Base-by-base conservation (phyloP, 2,113 vertebrate genomes). In the Halichoeres trimaculatus region DNA sequence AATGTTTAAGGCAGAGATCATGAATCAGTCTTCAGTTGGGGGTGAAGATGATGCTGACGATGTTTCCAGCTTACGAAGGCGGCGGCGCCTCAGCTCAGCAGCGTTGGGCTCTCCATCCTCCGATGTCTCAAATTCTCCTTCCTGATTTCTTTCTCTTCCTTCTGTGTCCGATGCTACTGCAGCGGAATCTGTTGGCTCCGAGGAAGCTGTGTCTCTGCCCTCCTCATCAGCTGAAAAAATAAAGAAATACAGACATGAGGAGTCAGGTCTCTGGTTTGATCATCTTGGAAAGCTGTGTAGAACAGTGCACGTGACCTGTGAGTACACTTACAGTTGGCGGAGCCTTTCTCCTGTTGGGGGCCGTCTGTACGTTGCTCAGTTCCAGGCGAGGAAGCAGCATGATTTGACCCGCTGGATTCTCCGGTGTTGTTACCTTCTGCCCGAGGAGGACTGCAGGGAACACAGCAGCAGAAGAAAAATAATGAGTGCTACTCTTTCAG, bases 51-150 rank as follows among this genome's bases (percentile, higher is more conserved):
- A 47, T 0, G 88, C 26, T 0, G 88, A 43, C 0, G 87, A 66
- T 2, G 85, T 93, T 80, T 95, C 95, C 30, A 98, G 80, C 81
- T 98, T 98, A 3, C 95, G 95, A 19, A 98, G 95, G 10, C 97
- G 95, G 3, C 97, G 94, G n/a, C 96, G 92, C 47, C 96, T 94
- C 30, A 98, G 86, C 76, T 98, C 96, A 0, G 94, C 95, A 0
- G 96, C 81, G 1, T 94, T 95, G 0, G 96, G 96, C 50, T 96
- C 96, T 0, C 93, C 95, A 0, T 92, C 91, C 0, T 43, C 72
- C 2, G 13, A 53, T 9, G 3, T n/a, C 3, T 0, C 76, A 11
- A 0, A 81, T 20, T 55, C 91, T 40, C 74, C 92, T 0, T 67
- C 90, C 0, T 88, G 88, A 23, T 51, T 19, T 20, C 55, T 50